These are phyloP conservation scores for Pristionchus pacificus DNA, from an alignment of 1,140 invertebrate genomes.

Conservation along the genomic window DNA sequence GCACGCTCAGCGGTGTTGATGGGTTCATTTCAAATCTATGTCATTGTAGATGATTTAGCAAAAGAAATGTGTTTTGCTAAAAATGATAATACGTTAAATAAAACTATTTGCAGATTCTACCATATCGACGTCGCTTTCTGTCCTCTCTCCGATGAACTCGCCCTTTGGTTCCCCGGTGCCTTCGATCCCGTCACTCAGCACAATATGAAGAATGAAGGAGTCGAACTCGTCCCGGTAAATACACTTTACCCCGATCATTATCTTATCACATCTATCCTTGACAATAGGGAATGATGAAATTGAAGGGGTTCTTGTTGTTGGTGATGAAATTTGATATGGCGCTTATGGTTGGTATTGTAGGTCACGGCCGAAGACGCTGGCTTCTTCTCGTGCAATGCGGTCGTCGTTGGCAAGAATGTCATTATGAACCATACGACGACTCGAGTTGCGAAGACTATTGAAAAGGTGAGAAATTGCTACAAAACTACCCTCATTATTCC, in stretches of 20 bases:
- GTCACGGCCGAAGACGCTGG: constrained; percentile 47
- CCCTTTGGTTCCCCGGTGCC: constrained; percentile 53
- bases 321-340: too few relatives aligned
- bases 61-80: constrained; percentile 1
- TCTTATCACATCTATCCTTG: not conserved
- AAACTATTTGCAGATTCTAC: constrained; percentile 52
- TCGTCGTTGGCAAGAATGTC: constrained; percentile 54
- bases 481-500: too few relatives aligned
- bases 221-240: constrained; percentile 36
- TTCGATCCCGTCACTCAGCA: constrained; percentile 52
- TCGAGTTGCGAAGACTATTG: constrained; percentile 9
- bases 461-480: constrained; percentile 17
- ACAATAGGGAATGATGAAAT: too few relatives aligned
- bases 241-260: too few relatives aligned
- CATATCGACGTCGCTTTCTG: constrained; percentile 58
- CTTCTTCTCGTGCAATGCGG: constrained; percentile 54
- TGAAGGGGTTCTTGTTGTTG: too few relatives aligned
- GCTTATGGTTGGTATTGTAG: too few relatives aligned
- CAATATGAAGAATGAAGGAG: constrained; percentile 51
- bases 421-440: constrained; percentile 45
- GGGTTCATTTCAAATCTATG: not conserved
- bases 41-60: not conserved
- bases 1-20: not conserved
- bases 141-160: constrained; percentile 48
- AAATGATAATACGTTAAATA: too few relatives aligned